These are phyloP conservation scores for Psephotus haematonotus DNA, from an alignment of 2,113 vertebrate genomes.

Conservation along the genomic window DNA sequence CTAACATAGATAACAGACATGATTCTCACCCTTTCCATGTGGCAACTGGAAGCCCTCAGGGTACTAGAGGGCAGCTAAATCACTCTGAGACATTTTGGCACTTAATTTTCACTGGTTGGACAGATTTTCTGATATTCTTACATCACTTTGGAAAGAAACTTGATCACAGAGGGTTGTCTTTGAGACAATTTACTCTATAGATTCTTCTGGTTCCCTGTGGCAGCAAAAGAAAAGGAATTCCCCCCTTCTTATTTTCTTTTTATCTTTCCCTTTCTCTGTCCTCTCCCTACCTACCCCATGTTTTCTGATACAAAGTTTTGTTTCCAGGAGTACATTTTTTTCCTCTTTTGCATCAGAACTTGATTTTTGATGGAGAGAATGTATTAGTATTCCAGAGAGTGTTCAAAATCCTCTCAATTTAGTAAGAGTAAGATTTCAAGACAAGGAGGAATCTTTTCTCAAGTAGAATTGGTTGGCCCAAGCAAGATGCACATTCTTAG, in stretches of 20 bases:
- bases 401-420: neutral
- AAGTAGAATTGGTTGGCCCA: neutral
- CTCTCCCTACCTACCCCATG: rapidly evolving
- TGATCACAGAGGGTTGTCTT: neutral
- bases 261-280: neutral
- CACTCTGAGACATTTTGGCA: neutral
- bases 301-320: neutral
- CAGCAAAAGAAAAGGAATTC: neutral
- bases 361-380: neutral
- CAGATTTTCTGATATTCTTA: neutral
- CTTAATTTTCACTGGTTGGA: neutral
- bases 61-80: neutral
- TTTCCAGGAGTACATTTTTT: neutral
- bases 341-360: neutral
- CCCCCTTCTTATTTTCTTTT: neutral
- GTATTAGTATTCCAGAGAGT: neutral
- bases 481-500: neutral
- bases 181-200: neutral
- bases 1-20: neutral
- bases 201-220: neutral
- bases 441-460: neutral
- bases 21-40: neutral
- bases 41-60: neutral
- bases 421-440: neutral
- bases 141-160: neutral